phyloP scores from a whole-genome alignment of 2,113 vertebrate species.

The Cynopterus brachyotis region DNA sequence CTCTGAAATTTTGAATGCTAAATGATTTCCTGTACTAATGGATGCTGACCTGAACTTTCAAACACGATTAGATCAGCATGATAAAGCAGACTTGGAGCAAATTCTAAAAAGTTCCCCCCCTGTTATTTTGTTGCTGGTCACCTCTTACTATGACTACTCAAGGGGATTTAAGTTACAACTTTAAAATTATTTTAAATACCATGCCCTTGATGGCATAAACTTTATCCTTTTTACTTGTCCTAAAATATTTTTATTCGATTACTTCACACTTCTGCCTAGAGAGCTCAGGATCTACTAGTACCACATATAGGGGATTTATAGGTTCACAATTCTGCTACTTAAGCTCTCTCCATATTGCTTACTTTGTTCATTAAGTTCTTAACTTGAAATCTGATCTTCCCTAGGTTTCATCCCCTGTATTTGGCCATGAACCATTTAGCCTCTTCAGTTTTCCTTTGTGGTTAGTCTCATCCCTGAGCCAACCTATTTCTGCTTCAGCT shows the following conservation, averaged over 20 bases:
- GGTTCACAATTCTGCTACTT: neutral
- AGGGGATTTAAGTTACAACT: neutral
- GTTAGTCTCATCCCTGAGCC: neutral
- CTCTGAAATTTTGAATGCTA: neutral
- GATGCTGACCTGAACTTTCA: constrained; percentile 3
- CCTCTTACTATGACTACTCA: neutral
- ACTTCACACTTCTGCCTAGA: neutral
- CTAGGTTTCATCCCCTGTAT: neutral
- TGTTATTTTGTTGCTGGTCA: neutral
- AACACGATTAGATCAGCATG: neutral
- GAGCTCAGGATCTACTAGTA: neutral
- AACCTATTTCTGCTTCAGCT: neutral
- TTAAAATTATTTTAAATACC: neutral
- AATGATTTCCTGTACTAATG: neutral
- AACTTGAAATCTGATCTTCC: neutral
- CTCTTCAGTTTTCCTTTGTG: neutral
- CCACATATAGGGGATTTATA: no score
- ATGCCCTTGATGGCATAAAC: neutral
- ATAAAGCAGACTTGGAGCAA: neutral
- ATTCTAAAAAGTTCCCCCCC: neutral
- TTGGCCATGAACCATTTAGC: neutral
- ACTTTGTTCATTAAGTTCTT: neutral
- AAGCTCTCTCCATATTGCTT: neutral
- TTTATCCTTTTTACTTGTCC: neutral
- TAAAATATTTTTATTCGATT: neutral